A percentile compares a stretch with the other conserved stretches of the same genome.
These are phyloP conservation scores for Seriola dumerili DNA, from an alignment of 2,113 vertebrate genomes.

Conservation along the genomic window DNA sequence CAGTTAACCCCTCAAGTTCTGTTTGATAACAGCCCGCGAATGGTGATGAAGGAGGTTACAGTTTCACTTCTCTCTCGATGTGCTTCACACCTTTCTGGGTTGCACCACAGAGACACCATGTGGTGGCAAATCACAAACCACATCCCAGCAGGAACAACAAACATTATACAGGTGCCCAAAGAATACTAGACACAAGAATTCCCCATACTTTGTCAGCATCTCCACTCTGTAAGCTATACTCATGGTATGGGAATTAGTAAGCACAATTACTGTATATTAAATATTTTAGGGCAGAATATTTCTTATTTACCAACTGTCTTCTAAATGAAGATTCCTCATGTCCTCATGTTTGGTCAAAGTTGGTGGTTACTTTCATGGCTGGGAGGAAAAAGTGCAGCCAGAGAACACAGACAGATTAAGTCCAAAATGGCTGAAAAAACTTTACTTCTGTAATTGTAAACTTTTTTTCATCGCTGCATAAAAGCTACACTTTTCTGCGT, in stretches of 20 bases:
- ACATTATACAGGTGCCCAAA: background rate
- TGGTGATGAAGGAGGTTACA: background rate
- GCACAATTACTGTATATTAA: background rate
- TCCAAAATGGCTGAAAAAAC: background rate
- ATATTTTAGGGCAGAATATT: background rate
- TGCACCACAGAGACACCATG: constrained; percentile 73
- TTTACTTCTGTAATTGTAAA: background rate
- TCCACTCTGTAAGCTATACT: too few relatives aligned
- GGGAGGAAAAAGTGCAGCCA: background rate
- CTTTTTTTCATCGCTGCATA: background rate
- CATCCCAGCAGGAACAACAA: background rate
- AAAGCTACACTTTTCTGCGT: too few relatives aligned
- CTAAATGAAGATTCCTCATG: background rate
- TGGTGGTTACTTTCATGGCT: background rate
- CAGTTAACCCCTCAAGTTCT: constrained; percentile 30
- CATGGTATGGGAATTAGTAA: background rate
- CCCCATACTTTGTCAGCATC: background rate
- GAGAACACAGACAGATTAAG: background rate
- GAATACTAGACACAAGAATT: background rate
- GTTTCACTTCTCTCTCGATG: background rate
- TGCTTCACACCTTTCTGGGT: constrained; percentile 9
- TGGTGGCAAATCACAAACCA: constrained; percentile 42
- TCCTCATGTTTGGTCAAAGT: background rate
- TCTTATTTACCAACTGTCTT: background rate
- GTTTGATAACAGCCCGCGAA: constrained; percentile 11